These are phyloP conservation scores for Rhopalosiphum nymphaeae DNA, from an alignment of 2,888 invertebrate genomes.

Conservation along the genomic window DNA sequence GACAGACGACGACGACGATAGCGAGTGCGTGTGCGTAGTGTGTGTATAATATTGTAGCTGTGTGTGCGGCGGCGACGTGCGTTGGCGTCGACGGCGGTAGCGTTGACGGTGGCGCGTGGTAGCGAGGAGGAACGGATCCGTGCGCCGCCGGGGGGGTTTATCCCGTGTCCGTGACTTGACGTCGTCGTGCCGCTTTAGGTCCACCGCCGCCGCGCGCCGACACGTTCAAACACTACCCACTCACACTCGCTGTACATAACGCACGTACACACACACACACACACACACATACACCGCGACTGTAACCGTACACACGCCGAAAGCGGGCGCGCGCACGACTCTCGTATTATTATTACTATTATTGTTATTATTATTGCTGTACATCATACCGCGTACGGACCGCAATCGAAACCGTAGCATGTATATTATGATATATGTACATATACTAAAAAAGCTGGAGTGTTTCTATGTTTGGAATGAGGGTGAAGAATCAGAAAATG, in stretches of 20 bases:
- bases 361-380: not conserved
- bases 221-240: constrained; percentile 38
- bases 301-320: constrained; percentile 37
- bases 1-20: constrained; percentile 40
- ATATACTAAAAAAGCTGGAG: too few species aligned
- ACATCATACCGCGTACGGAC: not conserved
- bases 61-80: constrained; percentile 54
- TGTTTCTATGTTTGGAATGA: too few species aligned
- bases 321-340: not conserved
- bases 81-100: constrained; percentile 50
- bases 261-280: too few species aligned
- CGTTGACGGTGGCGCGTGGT: constrained; percentile 30
- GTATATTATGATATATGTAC: not conserved
- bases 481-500: too few species aligned
- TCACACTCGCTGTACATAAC: not conserved
- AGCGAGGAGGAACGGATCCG: constrained; percentile 53
- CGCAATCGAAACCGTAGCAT: not conserved
- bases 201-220: constrained; percentile 48
- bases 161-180: constrained; percentile 66
- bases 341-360: constrained; percentile 3
- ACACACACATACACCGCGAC: not conserved
- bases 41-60: constrained; percentile 15
- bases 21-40: not conserved
- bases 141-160: constrained; percentile 64
- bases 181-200: constrained; percentile 52